phyloP scores from a whole-genome alignment of 1,140 invertebrate genomes.

The Sitodiplosis mosellana region DNA sequence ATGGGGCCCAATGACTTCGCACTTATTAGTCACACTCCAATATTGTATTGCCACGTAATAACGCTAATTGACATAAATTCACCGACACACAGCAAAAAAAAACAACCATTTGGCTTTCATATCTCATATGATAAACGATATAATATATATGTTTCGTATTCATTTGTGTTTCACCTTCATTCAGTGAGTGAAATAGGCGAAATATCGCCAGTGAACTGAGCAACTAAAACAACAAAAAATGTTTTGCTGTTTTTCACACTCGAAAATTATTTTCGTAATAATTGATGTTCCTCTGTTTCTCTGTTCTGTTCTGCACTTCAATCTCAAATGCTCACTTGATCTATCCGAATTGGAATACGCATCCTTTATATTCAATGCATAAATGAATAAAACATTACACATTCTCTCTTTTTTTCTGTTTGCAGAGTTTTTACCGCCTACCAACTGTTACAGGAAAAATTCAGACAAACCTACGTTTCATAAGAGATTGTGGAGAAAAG shows the following conservation, averaged over 20 bases:
- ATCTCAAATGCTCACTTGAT: too few species aligned
- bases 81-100: not conserved
- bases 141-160: not conserved
- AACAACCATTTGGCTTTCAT: not conserved
- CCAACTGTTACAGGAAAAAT: slow-evolving; percentile 45
- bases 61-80: not conserved
- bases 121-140: not conserved
- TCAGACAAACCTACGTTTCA: slow-evolving; percentile 45
- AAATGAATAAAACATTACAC: not conserved
- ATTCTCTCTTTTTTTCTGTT: not conserved
- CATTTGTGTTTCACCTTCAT: slow-evolving; percentile 14
- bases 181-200: slow-evolving; percentile 15
- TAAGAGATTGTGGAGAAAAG: slow-evolving; percentile 10
- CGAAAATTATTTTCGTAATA: slow-evolving; percentile 24
- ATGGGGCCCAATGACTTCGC: slow-evolving; percentile 3
- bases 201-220: too few species aligned
- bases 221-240: too few species aligned
- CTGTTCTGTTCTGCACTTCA: too few species aligned
- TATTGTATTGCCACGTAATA: slow-evolving; percentile 2
- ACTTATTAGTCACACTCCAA: not conserved
- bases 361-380: too few species aligned
- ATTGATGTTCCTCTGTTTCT: too few species aligned
- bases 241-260: too few species aligned
- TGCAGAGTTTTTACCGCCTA: slow-evolving; percentile 42
- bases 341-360: too few species aligned